phyloP scores from a whole-genome alignment of 2,113 vertebrate species.

The Antechinus stuartii region DNA sequence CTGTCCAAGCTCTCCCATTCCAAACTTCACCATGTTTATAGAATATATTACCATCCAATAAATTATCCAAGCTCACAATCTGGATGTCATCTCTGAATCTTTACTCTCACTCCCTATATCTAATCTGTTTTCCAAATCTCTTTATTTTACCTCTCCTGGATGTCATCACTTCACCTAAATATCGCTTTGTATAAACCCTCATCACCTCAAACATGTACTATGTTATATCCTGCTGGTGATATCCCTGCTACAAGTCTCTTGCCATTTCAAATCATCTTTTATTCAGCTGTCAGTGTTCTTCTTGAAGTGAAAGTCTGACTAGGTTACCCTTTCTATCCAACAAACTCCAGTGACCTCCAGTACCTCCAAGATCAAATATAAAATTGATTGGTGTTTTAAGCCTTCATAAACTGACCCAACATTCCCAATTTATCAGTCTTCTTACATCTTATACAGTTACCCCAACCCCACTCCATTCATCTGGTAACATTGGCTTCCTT shows the following conservation, averaged over 20 bases:
- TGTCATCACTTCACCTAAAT: background rate
- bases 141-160: background rate
- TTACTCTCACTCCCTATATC: background rate
- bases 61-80: background rate
- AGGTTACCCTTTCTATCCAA: background rate
- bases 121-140: background rate
- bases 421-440: background rate
- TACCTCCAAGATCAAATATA: background rate
- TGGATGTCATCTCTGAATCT: background rate
- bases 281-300: background rate
- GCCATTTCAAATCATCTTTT: background rate
- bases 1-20: background rate
- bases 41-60: background rate
- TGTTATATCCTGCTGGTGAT: background rate
- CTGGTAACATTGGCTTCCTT: background rate
- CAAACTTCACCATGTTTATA: background rate
- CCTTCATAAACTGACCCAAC: background rate
- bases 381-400: background rate
- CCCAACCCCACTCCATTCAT: background rate
- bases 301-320: background rate
- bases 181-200: background rate
- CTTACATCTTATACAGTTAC: background rate
- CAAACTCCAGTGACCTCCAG: background rate
- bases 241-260: background rate
- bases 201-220: background rate